Conservation (phyloP, 2,797 vertebrate species). For the Rhabdophis nuchalis region DNA sequence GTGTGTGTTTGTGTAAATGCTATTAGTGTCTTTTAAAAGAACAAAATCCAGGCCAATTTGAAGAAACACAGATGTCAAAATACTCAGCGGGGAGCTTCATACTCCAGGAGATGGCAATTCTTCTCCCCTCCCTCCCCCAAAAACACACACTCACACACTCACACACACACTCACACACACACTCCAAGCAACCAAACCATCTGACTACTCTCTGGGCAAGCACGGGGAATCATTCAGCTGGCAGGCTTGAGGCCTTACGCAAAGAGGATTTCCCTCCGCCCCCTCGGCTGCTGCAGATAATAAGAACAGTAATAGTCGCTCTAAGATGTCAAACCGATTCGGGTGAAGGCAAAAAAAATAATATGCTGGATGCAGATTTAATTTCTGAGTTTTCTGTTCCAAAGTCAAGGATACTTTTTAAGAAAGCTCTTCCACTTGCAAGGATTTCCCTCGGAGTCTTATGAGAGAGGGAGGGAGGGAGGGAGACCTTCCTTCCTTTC, state of each 20-base stretch:
- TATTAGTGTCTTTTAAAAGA: too few relatives aligned
- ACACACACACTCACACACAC: background rate
- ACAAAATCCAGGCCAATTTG: slow-evolving; percentile 22
- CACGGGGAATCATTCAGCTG: slow-evolving; percentile 40
- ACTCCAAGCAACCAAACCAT: background rate
- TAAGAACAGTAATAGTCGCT: slow-evolving; percentile 12
- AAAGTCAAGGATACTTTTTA: slow-evolving; percentile 45
- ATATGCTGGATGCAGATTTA: background rate
- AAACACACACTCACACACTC: too few relatives aligned
- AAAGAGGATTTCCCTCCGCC: slow-evolving; percentile 41
- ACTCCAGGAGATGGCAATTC: slow-evolving; percentile 42
- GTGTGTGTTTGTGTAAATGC: background rate
- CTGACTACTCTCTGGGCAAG: slow-evolving; percentile 53
- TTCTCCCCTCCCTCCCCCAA: too few relatives aligned
- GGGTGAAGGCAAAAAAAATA: background rate
- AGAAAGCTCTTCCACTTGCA: slow-evolving; percentile 53
- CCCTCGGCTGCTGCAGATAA: slow-evolving; percentile 26
- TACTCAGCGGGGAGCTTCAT: slow-evolving; percentile 21
- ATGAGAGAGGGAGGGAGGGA: background rate
- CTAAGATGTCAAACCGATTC: slow-evolving; percentile 28
- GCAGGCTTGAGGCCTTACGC: too few relatives aligned
- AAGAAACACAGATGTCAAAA: slow-evolving; percentile 38
- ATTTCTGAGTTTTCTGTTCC: slow-evolving; percentile 21
- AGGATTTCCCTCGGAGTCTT: slow-evolving; percentile 47
- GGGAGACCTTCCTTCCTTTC: slow-evolving; percentile 7